Evolutionary conservation across 2,888 invertebrate species (phyloP), one percentile per base, ranked within the genome.

Genomic region (Drosophila lacicola): DNA sequence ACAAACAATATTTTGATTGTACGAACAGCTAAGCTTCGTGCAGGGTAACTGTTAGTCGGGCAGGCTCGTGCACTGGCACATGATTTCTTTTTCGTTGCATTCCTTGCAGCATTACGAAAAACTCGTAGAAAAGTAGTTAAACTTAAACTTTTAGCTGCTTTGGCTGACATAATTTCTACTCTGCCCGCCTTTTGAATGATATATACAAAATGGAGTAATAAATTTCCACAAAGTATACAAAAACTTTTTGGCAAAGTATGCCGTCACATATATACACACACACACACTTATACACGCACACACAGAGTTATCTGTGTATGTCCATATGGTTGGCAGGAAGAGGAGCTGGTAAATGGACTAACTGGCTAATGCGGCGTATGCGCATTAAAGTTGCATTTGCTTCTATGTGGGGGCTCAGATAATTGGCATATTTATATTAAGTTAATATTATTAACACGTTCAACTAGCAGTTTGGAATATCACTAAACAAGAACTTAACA

Each of bases 71-170:
- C 14, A 25, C 41, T 51, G 53, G 11, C 39, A 42, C 44, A 37
- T 50, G 13, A 0, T 10, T 47, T 33, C 53, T 36, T 41, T 17
- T 58, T 46, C 62, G 17, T 63, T 45, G 37, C 25, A 39, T 39
- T 21, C 44, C 68, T 34, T 50, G 50, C 62, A 49, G 67, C 72
- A 68, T 64, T 75, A 60, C 72, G 64, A 67, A 77, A 74, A 87
- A 81, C 76, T 80, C 82, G 74, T 76, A 65, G 87, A 64, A 84
- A 87, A 84, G 87, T 84, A 87, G 87, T 84, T 87, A 84, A 84
- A 84, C 70, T 87, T 81, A 66, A 79, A 81, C 73, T 78, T 85
- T 84, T 84, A 65, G 73, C 78, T 65, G 62, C 69, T 55, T 72
- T 66, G 80, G 47, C 80, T 86, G 87, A 73, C 87, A 84, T 86